Evolutionary conservation across 2,888 invertebrate genomes (phyloP).

Genomic region (Idaea dimidiata): DNA sequence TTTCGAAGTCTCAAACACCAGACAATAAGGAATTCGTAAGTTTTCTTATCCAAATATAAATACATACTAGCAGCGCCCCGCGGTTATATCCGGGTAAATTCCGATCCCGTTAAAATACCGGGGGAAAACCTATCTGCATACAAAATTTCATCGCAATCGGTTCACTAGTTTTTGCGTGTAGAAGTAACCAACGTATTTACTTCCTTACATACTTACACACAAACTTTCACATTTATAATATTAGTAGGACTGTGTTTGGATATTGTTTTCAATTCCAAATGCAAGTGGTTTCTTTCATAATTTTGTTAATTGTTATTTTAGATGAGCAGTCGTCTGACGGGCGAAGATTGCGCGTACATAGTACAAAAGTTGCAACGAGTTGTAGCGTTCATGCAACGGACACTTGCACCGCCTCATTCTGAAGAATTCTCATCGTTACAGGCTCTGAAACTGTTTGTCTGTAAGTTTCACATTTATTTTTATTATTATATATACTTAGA

Average conservation of each 20-base stretch:
- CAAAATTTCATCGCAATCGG: too few species aligned
- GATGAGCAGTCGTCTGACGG: conserved; percentile 84
- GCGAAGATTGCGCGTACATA: conserved; percentile 86
- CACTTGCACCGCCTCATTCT: conserved; percentile 60
- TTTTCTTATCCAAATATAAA: conserved; percentile 26
- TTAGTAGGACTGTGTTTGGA: too few species aligned
- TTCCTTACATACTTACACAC: too few species aligned
- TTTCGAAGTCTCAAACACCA: conserved; percentile 79
- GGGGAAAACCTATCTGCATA: too few species aligned
- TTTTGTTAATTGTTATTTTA: conserved; percentile 46
- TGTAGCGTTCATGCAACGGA: conserved; percentile 83
- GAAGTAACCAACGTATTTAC: too few species aligned
- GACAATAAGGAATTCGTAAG: conserved; percentile 82
- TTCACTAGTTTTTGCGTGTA: too few species aligned
- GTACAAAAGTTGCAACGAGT: conserved; percentile 88
- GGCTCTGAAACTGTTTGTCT: conserved; percentile 86
- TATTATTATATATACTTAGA: not conserved
- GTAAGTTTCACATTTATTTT: conserved; percentile 49
- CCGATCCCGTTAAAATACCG: not conserved
- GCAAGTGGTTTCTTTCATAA: not conserved
- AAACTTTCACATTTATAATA: too few species aligned
- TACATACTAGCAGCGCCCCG: too few species aligned
- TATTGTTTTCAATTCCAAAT: too few species aligned
- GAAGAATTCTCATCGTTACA: conserved; percentile 88
- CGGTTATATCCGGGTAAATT: not conserved